Percentiles rank a stretch among this genome's conserved stretches.
Evolutionary conservation across 2,113 vertebrate genomes (phyloP).

Genomic region (Bubo blakistoni): DNA sequence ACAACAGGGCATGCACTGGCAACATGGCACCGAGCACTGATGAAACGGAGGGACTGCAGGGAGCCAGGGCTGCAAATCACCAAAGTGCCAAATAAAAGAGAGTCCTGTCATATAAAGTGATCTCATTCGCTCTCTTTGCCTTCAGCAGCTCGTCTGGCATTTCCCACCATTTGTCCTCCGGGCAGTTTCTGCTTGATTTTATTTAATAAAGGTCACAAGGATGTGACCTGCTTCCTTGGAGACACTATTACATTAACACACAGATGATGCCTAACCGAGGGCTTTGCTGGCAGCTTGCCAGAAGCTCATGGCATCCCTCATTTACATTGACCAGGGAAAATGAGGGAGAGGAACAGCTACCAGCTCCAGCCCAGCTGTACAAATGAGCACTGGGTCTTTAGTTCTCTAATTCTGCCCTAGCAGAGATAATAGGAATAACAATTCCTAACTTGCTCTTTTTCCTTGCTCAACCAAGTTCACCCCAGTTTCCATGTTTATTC

Average conservation of each 20-base stretch:
- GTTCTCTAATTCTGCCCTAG: neutral
- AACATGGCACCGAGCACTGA: fast-evolving
- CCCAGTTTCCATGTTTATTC: neutral
- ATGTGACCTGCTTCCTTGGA: neutral
- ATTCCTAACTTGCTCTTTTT: neutral
- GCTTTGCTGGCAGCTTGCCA: neutral
- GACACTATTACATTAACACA: neutral
- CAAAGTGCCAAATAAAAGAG: neutral
- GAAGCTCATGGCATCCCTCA: neutral
- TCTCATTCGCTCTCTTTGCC: neutral
- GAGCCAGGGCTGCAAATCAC: neutral
- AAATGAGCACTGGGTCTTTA: neutral
- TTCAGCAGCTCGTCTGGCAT: neutral
- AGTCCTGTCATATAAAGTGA: neutral
- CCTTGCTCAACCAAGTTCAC: neutral
- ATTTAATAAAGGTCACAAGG: neutral
- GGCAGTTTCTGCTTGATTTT: neutral
- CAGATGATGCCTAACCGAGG: neutral
- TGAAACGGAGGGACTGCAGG: neutral
- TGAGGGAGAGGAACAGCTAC: neutral
- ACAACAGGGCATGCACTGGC: neutral
- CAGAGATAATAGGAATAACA: neutral
- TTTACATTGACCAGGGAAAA: neutral
- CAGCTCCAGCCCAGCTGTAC: neutral
- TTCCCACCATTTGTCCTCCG: neutral